Percentiles rank a stretch among this genome's conserved stretches.
phyloP scores from a whole-genome alignment of 2,888 invertebrate species.

The Dryomyza anilis region DNA sequence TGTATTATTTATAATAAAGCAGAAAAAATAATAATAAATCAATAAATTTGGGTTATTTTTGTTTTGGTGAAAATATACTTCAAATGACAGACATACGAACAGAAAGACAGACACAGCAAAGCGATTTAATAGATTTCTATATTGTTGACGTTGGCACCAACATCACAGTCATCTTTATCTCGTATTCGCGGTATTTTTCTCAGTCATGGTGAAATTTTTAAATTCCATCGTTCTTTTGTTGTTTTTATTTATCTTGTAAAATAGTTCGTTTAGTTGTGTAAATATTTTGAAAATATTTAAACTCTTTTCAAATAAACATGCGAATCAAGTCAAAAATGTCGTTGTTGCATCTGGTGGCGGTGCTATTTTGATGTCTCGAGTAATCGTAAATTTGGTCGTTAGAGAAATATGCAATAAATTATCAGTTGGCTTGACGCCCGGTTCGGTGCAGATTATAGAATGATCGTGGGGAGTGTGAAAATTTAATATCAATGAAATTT shows the following conservation, averaged over 20 bases:
- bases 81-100: not conserved
- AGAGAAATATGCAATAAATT: not conserved
- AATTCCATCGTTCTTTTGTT: not conserved
- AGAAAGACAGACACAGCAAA: no score
- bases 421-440: not conserved
- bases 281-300: no score
- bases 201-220: not conserved
- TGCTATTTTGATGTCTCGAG: no score
- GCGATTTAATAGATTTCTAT: not conserved
- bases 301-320: no score
- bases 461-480: not conserved
- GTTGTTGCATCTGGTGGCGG: no score
- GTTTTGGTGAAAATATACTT: not conserved
- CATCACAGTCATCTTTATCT: not conserved
- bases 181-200: not conserved
- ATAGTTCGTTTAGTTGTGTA: slow-evolving; percentile 44
- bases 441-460: not conserved
- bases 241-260: slow-evolving; percentile 30
- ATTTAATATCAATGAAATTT: not conserved
- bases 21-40: not conserved
- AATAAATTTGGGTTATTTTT: not conserved
- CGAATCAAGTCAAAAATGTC: no score
- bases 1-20: no score
- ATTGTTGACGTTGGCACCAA: no score
- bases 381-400: not conserved